Evolutionary conservation across 2,888 invertebrate genomes (phyloP).

Genomic region (Cryptocephalus moraei): DNA sequence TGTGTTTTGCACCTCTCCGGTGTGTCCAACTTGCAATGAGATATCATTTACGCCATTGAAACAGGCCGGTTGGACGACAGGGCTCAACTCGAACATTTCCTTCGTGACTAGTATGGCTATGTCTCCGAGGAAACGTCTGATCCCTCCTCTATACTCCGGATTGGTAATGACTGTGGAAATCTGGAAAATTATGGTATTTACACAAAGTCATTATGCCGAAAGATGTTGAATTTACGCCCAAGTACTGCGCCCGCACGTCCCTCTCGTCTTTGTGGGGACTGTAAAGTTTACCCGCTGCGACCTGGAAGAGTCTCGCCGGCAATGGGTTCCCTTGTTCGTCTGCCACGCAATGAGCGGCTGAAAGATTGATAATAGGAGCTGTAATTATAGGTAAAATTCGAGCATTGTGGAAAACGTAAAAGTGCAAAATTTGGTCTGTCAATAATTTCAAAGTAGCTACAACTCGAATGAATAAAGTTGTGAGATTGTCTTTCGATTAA

Average conservation of each 20-base stretch:
- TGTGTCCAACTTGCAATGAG: slow-evolving; percentile 4
- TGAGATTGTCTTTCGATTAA: too few relatives aligned
- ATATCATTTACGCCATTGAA: slow-evolving; percentile 10
- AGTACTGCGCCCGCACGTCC: neutral
- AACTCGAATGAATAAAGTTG: too few relatives aligned
- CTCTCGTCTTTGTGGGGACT: slow-evolving; percentile 9
- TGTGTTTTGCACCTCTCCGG: slow-evolving; percentile 9
- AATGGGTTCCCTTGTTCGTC: slow-evolving; percentile 7
- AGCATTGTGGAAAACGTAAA: too few relatives aligned
- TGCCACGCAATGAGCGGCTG: slow-evolving; percentile 14
- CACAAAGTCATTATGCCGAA: too few relatives aligned
- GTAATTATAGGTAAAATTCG: too few relatives aligned
- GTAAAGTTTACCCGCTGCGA: slow-evolving; percentile 13
- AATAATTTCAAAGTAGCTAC: too few relatives aligned
- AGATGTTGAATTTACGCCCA: too few relatives aligned
- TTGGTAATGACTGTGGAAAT: neutral
- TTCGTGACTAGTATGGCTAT: slow-evolving; percentile 11
- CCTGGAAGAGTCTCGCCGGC: slow-evolving; percentile 4
- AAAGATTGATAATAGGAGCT: neutral
- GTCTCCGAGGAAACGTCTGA: slow-evolving; percentile 8
- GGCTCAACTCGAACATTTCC: slow-evolving; percentile 6
- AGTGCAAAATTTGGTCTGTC: too few relatives aligned
- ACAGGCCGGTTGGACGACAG: slow-evolving; percentile 11
- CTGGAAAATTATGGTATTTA: too few relatives aligned
- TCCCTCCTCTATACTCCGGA: slow-evolving; percentile 7